Base-by-base conservation (phyloP, 2,113 vertebrate species). In the Heterotis niloticus region DNA sequence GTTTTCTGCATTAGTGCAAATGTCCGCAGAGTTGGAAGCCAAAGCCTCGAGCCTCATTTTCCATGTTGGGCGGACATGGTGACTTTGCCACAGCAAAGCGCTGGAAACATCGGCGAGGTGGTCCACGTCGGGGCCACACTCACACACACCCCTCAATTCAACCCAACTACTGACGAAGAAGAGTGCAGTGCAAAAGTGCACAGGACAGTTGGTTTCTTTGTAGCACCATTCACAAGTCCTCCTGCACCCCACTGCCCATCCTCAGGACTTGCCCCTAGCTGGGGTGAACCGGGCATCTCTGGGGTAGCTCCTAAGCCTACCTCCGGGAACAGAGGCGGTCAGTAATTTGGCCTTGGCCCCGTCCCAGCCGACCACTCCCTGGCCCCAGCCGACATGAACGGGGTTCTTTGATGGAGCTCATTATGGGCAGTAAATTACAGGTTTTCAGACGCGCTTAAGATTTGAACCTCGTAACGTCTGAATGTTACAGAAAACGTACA, bases 1-100 rank as follows among this genome's bases (percentile, higher is more conserved):
- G 89, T 91, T 92, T 92, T 91, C 85, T 80, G 83, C 87, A 89
- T 92, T 89, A 91, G 87, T 83, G 83, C 72, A 81, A 89, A 82
- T 80, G 62, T 84, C 69, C 81, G 84, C 80, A 83, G 85, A 82
- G 56, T 26, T 5, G 13, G 64, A 76, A 74, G 86, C 88, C 88
- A 91, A 91, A 88, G 84, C 85, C 78, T 89, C 85, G 82, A 89
- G 26, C 85, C 79, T 84, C 81, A 83, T 86, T 86, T 89, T 81
- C 7, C 84, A 74, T 86, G 89, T 83, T 86, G 81, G 84, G 88
- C 83, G 86, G 85, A 86, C 82, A 85, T 70, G 23, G 64, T 34
- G 34, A 66, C 78, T 59, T 81, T 64, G 51, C 83, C 69, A 76
- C 79, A 23, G 70, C 62, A 67, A 64, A 71, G 86, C 51, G 79